Base-by-base conservation (phyloP, 2,113 vertebrate genomes). In the Tylochromis polylepis region DNA sequence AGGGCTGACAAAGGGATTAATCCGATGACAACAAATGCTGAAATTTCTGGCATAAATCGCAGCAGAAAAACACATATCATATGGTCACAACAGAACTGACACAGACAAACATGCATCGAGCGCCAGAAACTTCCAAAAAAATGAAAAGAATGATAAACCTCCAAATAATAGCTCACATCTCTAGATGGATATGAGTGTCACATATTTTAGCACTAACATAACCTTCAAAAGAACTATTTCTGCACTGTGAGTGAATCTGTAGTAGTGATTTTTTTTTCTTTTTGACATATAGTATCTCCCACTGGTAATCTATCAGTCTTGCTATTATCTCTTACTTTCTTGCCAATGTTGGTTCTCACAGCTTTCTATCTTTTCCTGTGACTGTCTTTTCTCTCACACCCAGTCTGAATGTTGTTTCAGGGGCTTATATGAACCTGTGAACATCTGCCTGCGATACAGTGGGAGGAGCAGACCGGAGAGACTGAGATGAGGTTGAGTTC, bases 1-100 rank as follows among this genome's bases (percentile, higher is more conserved):
- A 75, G 92, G 95, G 94, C 94, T 94, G 92, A 96, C 94, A 95
- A 94, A 95, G 93, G 94, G 91, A 94, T 93, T 96, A 95, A 96
- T 96, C 94, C 91, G 91, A 87, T 56, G 84, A 94, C 94, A 91
- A 93, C 91, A 93, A 96, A 95, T 92, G 87, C 84, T 92, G 89
- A 92, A 90, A 92, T 93, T 84, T 91, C 92, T 94, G 93, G 92
- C 94, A 93, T 79, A 82, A 88, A 87, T 85, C 43, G 62, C 27
- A 38, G 85, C 85, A 65, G 87, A 89, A 95, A 95, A 94, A 95
- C 87, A 93, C 88, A 94, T 82, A 95, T 95, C 95, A 91, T 91
- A 91, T 95, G 93, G 90, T 82, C 11, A n/a, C 75, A 70, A 67
- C 84, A 72, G 87, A 80, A 62, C 70, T 85, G 85, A 85, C 78